Evolutionary conservation across 2,888 invertebrate genomes (phyloP), one percentile per base, ranked within the genome.

Genomic region (Dryomyza anilis): DNA sequence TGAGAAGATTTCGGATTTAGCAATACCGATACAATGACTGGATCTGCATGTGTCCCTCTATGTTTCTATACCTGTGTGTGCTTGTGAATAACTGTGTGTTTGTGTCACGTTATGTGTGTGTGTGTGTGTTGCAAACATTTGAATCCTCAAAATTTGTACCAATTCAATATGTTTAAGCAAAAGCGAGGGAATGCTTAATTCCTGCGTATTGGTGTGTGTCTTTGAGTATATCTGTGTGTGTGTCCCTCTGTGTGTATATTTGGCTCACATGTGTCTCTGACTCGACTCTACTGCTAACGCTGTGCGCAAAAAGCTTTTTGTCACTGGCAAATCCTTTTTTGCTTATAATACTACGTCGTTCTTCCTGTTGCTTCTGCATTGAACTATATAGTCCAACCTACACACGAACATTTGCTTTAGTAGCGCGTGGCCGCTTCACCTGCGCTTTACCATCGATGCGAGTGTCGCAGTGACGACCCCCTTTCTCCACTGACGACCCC

Each of bases 261-360:
- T n/a, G 61, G 50, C 43, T 63, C 53, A 52, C 46, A n/a, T n/a
- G n/a, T 63, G 21, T 39, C 46, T 63, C 52, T 59, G 50, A n/a
- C n/a, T n/a, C n/a, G n/a, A n/a, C n/a, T n/a, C n/a, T n/a, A n/a
- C n/a, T n/a, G n/a, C n/a, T n/a, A n/a, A n/a, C n/a, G n/a, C n/a
- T 63, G 61, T 67, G 56, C 59, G 67, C 55, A 67, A 62, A 69
- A 66, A 69, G 70, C 66, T 53, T 70, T 63, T 57, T 60, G 72
- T 69, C 68, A 61, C 71, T 70, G 66, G n/a, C 65, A 77, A 78
- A 77, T 78, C 78, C 74, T 73, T 72, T 46, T 76, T 74, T 74
- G 76, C 77, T 77, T 77, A 77, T 79, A 79, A 76, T 74, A 73
- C 74, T 73, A 53, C 29, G 27, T 21, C 33, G 16, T 74, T 73